These are phyloP conservation scores for Apamea sordens DNA, from an alignment of 2,888 invertebrate species.

Conservation along the genomic window DNA sequence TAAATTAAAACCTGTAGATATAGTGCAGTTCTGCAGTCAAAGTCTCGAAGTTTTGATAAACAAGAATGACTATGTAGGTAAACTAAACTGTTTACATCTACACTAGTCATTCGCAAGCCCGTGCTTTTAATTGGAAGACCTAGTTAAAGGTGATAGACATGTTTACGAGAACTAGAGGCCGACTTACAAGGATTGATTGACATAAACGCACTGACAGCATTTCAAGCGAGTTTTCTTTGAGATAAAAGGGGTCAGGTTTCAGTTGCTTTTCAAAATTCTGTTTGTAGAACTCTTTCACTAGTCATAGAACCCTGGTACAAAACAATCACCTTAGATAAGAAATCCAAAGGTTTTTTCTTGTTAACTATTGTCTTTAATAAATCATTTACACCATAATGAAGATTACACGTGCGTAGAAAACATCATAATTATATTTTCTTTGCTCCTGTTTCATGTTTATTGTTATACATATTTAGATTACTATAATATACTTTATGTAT, in stretches of 20 bases:
- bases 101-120: constrained; percentile 1
- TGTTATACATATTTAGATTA: too few species aligned
- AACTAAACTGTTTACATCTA: constrained; percentile 10
- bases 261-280: not conserved
- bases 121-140: constrained; percentile 39
- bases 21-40: too few species aligned
- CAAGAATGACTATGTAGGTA: not conserved
- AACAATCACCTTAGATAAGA: not conserved
- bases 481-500: too few species aligned
- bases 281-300: not conserved
- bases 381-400: not conserved
- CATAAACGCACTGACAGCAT: not conserved
- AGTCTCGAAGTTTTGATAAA: not conserved
- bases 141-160: constrained; percentile 33
- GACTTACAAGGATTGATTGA: constrained; percentile 23
- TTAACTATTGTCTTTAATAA: not conserved
- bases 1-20: not conserved
- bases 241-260: too few species aligned
- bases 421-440: too few species aligned
- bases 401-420: too few species aligned
- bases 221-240: constrained; percentile 8
- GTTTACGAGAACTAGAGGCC: constrained; percentile 21
- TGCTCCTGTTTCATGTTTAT: too few species aligned
- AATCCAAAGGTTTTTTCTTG: not conserved
- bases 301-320: not conserved